Base-by-base conservation (phyloP, 2,888 invertebrate genomes). In the Diaprepes abbreviatus region DNA sequence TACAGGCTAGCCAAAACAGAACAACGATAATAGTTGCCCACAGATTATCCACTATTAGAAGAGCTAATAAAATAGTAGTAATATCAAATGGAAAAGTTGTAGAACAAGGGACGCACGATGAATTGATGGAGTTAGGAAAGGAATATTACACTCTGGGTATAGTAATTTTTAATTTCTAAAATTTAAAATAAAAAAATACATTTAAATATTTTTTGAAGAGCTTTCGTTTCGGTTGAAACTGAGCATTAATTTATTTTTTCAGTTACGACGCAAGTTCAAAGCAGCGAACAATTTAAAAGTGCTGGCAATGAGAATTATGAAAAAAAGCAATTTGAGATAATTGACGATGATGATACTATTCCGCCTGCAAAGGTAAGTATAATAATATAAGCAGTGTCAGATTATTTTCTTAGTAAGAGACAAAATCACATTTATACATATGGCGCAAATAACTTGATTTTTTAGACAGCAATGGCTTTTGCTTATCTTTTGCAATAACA, bases 11-110 rank as follows among this genome's bases (percentile, higher is more conserved):
- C 78, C 84, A 89, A 85, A 92, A 91, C 52, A 87, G 93, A 60
- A 94, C 93, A 0, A 93, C 93, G 0, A 87, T 94, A 7, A 91
- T 93, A 17, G 91, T 94, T 7, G 93, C 93, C 0, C 93, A 94
- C 81, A 87, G 93, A 58, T 84, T 93, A 14, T 89, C 92, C 0
- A 93, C 93, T 0, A 92, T 93, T 63, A 85, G 91, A 66, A 88
- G 89, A 70, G 93, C 92, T 0, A 90, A 93, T 79, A 86, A 89
- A 73, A 93, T 93, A 76, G 87, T 92, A 69, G 92, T 92, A 0
- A 87, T 94, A 68, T 88, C 89, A 70, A 85, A 88, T 55, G 93
- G 93, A 0, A 77, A 83, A 55, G 89, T 92, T 0, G 88, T 91
- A 0, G 93, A 93, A 80, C 84, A 86, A 72, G 93, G 93, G 3